Evolutionary conservation across 1,140 invertebrate genomes (phyloP).

Genomic region (Neelides sp.): DNA sequence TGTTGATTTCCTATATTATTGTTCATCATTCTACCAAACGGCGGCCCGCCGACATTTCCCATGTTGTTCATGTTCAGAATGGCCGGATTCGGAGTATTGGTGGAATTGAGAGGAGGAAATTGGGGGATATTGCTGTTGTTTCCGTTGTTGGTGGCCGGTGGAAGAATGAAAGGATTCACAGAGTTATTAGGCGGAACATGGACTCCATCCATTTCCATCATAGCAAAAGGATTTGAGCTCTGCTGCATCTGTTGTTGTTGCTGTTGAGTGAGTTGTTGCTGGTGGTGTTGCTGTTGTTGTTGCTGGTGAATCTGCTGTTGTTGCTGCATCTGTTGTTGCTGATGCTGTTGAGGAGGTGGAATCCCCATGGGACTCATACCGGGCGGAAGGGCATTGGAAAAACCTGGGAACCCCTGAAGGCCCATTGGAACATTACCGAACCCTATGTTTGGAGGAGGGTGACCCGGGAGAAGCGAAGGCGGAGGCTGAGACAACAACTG

Average conservation of each 20-base stretch:
- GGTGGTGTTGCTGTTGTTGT: conserved; percentile 28
- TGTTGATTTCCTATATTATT: too few relatives aligned
- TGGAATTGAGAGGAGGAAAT: too few relatives aligned
- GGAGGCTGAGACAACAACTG: not conserved
- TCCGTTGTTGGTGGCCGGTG: not conserved
- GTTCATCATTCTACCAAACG: conserved; percentile 1
- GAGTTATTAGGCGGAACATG: conserved; percentile 2
- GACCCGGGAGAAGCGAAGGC: conserved; percentile 4
- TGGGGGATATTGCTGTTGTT: too few relatives aligned
- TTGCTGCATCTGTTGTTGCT: not conserved
- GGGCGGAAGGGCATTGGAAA: not conserved
- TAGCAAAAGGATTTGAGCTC: conserved; percentile 36
- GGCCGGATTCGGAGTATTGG: too few relatives aligned
- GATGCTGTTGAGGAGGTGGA: conserved; percentile 1
- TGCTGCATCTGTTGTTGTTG: conserved; percentile 32
- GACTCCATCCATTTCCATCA: too few relatives aligned
- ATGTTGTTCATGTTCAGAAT: too few relatives aligned
- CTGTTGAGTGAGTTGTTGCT: conserved; percentile 25
- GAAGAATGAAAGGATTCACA: conserved; percentile 5
- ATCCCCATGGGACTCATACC: not conserved
- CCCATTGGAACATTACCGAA: not conserved
- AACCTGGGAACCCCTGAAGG: too few relatives aligned
- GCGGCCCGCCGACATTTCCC: too few relatives aligned
- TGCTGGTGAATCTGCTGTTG: conserved; percentile 31
- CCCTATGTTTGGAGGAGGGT: conserved; percentile 4